phyloP scores from a whole-genome alignment of 2,888 invertebrate genomes.

The Podabrus alpinus region DNA sequence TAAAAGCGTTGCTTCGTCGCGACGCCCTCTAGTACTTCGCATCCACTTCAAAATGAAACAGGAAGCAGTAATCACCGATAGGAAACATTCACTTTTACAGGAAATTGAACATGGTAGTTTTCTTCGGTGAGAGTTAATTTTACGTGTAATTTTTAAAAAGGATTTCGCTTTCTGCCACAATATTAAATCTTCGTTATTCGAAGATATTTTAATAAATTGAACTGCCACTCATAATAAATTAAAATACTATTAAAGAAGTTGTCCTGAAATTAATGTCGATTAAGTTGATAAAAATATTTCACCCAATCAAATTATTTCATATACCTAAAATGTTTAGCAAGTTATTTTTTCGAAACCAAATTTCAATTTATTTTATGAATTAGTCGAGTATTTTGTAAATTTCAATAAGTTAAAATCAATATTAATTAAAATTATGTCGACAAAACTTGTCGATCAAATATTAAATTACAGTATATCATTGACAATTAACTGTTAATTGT shows the following conservation, averaged over 20 bases:
- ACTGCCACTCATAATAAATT: not conserved
- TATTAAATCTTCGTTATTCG: not conserved
- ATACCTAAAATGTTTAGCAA: not conserved
- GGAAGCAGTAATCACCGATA: constrained; percentile 1
- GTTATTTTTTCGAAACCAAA: not conserved
- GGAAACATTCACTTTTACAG: not conserved
- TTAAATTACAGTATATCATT: not conserved
- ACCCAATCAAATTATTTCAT: not conserved
- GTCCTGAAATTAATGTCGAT: not conserved
- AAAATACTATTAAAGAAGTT: not conserved
- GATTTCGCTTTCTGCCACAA: not conserved
- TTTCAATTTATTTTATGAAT: not conserved
- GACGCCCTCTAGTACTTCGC: not conserved
- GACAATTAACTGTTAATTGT: not conserved
- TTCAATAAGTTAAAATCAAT: too few species aligned
- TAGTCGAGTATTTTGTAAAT: too few species aligned
- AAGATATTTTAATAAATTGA: not conserved
- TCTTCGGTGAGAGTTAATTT: not conserved
- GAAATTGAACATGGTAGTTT: constrained; percentile 3
- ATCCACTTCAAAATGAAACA: not conserved
- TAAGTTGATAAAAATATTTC: too few species aligned
- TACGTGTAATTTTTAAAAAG: not conserved
- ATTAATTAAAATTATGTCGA: not conserved
- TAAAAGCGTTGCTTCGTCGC: not conserved
- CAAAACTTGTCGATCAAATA: not conserved